Conservation (phyloP, 2,888 invertebrate genomes). For the Dryobota labecula region DNA sequence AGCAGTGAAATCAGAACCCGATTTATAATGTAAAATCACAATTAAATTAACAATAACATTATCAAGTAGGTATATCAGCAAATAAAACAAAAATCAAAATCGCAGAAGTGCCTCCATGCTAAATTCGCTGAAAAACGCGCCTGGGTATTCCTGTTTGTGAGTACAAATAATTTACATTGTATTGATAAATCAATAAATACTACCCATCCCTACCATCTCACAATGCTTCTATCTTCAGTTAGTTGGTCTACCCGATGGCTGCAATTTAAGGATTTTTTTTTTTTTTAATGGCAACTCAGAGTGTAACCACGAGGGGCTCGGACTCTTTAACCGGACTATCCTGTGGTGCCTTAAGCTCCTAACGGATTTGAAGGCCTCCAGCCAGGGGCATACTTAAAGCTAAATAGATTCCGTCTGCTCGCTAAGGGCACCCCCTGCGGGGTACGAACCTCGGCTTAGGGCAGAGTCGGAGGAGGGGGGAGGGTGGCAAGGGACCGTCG, state of each 20-base stretch:
- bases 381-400: too few relatives aligned
- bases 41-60: background rate
- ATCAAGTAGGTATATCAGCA: conserved; percentile 7
- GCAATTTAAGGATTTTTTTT: background rate
- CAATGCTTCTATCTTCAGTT: background rate
- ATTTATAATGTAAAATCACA: conserved; percentile 35
- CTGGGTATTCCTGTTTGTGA: conserved; percentile 13
- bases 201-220: background rate
- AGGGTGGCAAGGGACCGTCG: too few relatives aligned
- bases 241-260: background rate
- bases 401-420: too few relatives aligned
- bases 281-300: too few relatives aligned
- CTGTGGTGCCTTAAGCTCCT: too few relatives aligned
- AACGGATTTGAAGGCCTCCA: too few relatives aligned
- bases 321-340: too few relatives aligned
- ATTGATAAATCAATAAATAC: background rate
- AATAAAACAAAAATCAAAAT: background rate
- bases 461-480: too few relatives aligned
- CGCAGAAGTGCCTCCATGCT: background rate
- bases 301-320: too few relatives aligned
- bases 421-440: too few relatives aligned
- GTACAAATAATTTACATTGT: conserved; percentile 8
- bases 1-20: conserved; percentile 1
- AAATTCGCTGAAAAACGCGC: background rate
- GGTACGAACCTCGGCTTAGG: too few relatives aligned